phyloP scores from a whole-genome alignment of 2,888 invertebrate species.

The Microctonus aethiopoides region DNA sequence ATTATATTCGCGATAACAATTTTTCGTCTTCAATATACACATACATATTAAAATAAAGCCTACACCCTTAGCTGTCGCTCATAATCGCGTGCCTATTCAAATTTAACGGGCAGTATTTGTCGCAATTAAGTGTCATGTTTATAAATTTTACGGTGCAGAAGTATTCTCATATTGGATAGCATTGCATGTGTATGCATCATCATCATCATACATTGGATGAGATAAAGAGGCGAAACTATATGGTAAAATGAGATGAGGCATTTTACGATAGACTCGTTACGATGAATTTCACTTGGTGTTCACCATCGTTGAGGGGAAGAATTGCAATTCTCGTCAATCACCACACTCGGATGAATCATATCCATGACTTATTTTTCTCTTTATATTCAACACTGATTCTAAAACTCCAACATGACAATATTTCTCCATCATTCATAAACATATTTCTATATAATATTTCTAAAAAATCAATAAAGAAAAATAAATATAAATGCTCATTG shows the following conservation, averaged over 20 bases:
- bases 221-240: constrained; percentile 2
- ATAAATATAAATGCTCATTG: too few species aligned
- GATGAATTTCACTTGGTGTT: constrained; percentile 2
- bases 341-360: not conserved
- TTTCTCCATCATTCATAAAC: too few species aligned
- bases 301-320: not conserved
- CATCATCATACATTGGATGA: not conserved
- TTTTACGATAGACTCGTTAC: constrained; percentile 34
- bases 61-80: constrained; percentile 32
- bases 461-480: too few species aligned
- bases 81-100: constrained; percentile 62
- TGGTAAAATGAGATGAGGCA: constrained; percentile 2
- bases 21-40: not conserved
- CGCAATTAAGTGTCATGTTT: constrained; percentile 63
- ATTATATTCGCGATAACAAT: too few species aligned
- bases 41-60: not conserved
- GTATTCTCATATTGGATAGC: constrained; percentile 57
- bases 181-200: not conserved
- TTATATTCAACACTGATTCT: not conserved
- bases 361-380: not conserved
- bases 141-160: constrained; percentile 53
- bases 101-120: constrained; percentile 64
- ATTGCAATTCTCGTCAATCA: constrained; percentile 12
- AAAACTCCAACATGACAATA: too few species aligned
- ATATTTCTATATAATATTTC: too few species aligned